Base-by-base conservation (phyloP, 2,888 invertebrate genomes). In the Drepana falcataria region DNA sequence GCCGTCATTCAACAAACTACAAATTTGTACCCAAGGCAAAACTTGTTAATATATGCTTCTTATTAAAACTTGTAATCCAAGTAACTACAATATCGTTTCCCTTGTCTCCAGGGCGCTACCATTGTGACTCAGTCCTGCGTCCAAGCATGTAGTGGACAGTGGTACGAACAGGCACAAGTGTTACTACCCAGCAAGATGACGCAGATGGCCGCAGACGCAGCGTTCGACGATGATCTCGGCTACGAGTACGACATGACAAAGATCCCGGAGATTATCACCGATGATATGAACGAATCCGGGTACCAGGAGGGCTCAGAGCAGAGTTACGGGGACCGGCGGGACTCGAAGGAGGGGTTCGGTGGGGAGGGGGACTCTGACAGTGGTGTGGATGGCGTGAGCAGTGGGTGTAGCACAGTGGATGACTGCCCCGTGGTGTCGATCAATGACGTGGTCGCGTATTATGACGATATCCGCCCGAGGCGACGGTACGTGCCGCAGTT, bases 361-460 rank as follows among this genome's bases (percentile, higher is more conserved):
- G 87, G 87, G 21, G 89, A 90, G 55, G 85, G 85, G 9, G 91
- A 90, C 62, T 88, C 88, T 51, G 93, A 93, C 66, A 87, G 91
- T 64, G 92, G 92, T 51, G 93, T 93, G 68, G 92, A 92, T 55
- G 93, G 93, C 54, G 91, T 92, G 55, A 92, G 92, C 79, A 90
- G 90, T 65, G 92, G 93, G 5, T 93, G 93, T 66, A 92, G 92
- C 69, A 85, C 92, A 47, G 92, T 86, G 48, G 93, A 93, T 57
- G 91, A 91, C 73, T 92, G 93, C 70, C 91, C 91, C 21, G 92
- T 91, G 65, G 91, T 91, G 67, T 91, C 91, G 2, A 89, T 91
- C 58, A 91, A 91, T 54, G 91, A 91, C 57, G 91, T 90, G 60
- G 88, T 91, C 55, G 91, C 90, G 52, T 91, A 91, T 59, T 91